Evolutionary conservation across 2,888 invertebrate species (phyloP).

Genomic region (Cerceris rybyensis): DNA sequence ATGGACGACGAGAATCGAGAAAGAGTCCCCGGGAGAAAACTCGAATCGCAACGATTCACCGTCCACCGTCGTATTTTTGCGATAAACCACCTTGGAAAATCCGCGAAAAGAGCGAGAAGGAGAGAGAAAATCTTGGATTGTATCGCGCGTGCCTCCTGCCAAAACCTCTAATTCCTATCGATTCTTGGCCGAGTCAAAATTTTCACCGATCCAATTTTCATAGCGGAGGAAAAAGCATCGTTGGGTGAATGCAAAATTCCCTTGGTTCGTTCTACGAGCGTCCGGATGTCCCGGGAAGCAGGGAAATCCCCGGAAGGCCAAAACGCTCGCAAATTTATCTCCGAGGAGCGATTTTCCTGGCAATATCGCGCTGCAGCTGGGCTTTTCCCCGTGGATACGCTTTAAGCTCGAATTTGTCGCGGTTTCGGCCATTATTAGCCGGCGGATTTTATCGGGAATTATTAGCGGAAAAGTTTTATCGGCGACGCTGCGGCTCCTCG

Average conservation of each 20-base stretch:
- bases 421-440: conserved; percentile 56
- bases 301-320: conserved; percentile 36
- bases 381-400: conserved; percentile 25
- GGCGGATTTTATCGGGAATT: conserved; percentile 55
- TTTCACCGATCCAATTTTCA: no score
- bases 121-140: no score
- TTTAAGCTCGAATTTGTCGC: conserved; percentile 50
- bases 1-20: conserved; percentile 13
- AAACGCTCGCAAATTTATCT: conserved; percentile 47
- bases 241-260: background rate
- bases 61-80: background rate
- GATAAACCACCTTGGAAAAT: background rate
- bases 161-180: no score
- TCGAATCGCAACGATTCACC: conserved; percentile 25
- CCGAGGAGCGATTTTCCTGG: conserved; percentile 43
- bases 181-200: no score
- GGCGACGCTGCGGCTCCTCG: conserved; percentile 2
- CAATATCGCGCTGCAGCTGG: conserved; percentile 44
- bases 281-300: conserved; percentile 6
- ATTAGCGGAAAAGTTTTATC: conserved; percentile 53
- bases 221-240: no score
- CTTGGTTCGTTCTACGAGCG: background rate
- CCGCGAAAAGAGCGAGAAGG: background rate
- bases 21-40: background rate
- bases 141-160: no score